Evolutionary conservation across 2,888 invertebrate species (phyloP), one percentile per base, ranked within the genome.

Genomic region (Drosophila putrida): DNA sequence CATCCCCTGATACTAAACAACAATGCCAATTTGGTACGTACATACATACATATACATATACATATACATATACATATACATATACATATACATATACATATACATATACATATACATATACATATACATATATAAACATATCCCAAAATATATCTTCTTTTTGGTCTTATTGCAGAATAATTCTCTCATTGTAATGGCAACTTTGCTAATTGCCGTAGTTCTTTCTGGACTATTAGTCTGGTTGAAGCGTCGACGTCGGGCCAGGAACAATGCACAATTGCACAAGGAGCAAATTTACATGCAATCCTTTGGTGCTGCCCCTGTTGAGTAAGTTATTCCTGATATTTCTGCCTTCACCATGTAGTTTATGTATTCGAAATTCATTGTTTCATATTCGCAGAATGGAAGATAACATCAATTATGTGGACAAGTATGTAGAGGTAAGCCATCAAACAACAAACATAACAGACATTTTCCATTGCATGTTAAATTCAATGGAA

Each of bases 341-440:
- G 1, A 4, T 13, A 11, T 6, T n/a, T 1, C 4, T 5, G 1
- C 4, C 2, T 6, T 49, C 1, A 1, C 0, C 2, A 9, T 28
- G 2, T 8, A 4, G 8, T 0, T 6, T 1, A 8, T n/a, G 25
- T 20, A 2, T 3, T 15, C 6, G 2, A 33, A 36, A 25, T 44
- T 6, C 9, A 50, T 9, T 54, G 9, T 57, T 9, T 28, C 31
- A 0, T 11, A 91, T 33, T 92, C 31, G 4, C 60, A 81, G 93
- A 65, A 93, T 93, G 92, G 94, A 94, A 81, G 93, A 93, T 51
- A 94, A 94, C 70, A 93, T 94, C 0, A 91, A 94, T 9, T 94
- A 95, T 78, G 92, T 93, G 25, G 94, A 94, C 78, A 94, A 94
- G 82, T 93, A 94, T 80, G 93, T 94, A 76, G 93, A 93, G 93